These are phyloP conservation scores for Umimayanthus kanabou DNA, from an alignment of 92 coral and sea anemone species.

Conservation along the genomic window DNA sequence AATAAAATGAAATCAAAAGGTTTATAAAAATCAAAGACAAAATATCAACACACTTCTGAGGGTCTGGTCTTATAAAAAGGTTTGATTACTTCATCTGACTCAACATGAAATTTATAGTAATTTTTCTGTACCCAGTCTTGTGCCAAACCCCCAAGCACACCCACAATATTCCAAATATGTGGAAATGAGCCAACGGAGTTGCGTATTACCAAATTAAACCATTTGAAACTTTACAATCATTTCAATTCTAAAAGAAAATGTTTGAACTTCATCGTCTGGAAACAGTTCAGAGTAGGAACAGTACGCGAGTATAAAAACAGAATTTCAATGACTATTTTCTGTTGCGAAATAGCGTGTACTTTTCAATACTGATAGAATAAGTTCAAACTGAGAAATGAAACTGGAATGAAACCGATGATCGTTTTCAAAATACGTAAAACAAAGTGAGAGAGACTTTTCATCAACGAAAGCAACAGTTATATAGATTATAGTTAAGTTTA, in stretches of 20 bases:
- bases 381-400: no score
- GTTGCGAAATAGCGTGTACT: no score
- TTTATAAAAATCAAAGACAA: no score
- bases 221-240: no score
- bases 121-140: background rate
- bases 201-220: background rate
- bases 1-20: background rate
- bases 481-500: background rate
- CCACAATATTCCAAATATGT: constrained; percentile 7
- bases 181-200: background rate
- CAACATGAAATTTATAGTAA: no score
- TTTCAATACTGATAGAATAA: no score
- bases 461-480: background rate
- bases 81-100: background rate
- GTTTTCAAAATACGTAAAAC: background rate
- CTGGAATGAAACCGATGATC: background rate
- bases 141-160: constrained; percentile 11
- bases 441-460: background rate
- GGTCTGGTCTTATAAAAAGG: background rate
- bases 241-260: background rate
- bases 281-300: background rate
- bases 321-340: no score
- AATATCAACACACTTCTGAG: background rate
- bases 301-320: background rate
- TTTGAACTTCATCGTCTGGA: background rate